phyloP scores from a whole-genome alignment of 2,888 invertebrate genomes.

The Yponomeuta sedellus region DNA sequence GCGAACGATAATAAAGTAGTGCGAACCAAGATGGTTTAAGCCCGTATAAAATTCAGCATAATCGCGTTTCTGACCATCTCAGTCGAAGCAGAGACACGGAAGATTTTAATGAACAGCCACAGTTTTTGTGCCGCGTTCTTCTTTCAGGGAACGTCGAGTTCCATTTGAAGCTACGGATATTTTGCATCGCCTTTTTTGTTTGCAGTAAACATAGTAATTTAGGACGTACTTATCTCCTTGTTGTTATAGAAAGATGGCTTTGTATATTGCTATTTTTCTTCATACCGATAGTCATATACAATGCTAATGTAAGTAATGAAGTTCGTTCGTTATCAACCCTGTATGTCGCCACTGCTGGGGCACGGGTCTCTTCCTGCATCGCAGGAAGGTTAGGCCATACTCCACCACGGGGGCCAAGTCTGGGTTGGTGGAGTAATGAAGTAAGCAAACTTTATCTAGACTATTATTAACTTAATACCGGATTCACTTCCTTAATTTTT shows the following conservation, averaged over 20 bases:
- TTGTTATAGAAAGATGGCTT: neutral
- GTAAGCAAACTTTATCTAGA: no score
- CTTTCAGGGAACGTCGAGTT: conserved; percentile 35
- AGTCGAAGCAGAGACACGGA: conserved; percentile 64
- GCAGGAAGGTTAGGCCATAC: no score
- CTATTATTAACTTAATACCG: no score
- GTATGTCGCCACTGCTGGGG: no score
- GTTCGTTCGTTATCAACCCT: no score
- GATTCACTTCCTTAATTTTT: no score
- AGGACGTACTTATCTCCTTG: neutral
- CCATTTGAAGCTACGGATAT: neutral
- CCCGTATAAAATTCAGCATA: neutral
- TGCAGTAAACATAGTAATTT: neutral
- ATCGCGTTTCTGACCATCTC: neutral
- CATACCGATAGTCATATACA: no score
- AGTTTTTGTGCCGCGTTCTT: conserved; percentile 48
- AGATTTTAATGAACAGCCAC: conserved; percentile 74
- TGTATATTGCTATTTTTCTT: no score
- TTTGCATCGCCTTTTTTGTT: neutral
- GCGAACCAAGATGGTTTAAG: neutral
- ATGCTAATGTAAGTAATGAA: no score
- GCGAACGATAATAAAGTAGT: neutral
- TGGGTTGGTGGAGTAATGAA: no score
- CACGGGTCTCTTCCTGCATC: no score
- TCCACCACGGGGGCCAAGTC: no score